Conservation (phyloP, 2,888 invertebrate species). For the Tenodera sinensis region DNA sequence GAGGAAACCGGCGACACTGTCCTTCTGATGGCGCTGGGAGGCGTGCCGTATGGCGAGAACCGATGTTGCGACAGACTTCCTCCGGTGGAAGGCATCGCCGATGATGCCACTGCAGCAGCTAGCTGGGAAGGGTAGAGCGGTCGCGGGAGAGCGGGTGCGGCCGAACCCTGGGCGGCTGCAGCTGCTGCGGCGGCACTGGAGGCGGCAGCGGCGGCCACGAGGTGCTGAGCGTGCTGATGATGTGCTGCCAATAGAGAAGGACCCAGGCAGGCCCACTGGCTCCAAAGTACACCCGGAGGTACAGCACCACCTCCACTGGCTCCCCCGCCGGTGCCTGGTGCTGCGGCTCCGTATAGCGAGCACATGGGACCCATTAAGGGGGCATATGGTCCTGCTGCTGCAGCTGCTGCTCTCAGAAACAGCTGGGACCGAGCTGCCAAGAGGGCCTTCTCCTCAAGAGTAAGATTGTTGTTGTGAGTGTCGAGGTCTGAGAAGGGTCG, state of each 20-base stretch:
- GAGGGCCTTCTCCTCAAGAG: constrained; percentile 73
- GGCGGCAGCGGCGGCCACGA: constrained; percentile 49
- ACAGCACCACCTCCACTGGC: constrained; percentile 43
- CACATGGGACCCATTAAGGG: constrained; percentile 51
- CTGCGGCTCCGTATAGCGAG: constrained; percentile 42
- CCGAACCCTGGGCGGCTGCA: constrained; percentile 18
- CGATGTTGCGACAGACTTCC: constrained; percentile 42
- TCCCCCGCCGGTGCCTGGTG: constrained; percentile 35
- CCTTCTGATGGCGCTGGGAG: constrained; percentile 30
- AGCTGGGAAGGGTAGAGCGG: constrained; percentile 34
- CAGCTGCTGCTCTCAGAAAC: constrained; percentile 67
- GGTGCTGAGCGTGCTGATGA: constrained; percentile 57
- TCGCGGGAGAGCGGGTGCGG: constrained; percentile 33
- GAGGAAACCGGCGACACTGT: constrained; percentile 52
- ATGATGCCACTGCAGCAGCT: background rate
- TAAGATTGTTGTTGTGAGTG: constrained; percentile 48
- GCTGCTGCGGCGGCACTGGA: constrained; percentile 22
- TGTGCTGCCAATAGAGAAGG: constrained; percentile 57
- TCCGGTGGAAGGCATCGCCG: constrained; percentile 37
- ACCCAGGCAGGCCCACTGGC: constrained; percentile 67
- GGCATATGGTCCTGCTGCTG: constrained; percentile 57
- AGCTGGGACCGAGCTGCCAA: constrained; percentile 73
- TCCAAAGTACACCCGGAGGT: constrained; percentile 59
- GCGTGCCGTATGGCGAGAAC: constrained; percentile 45
- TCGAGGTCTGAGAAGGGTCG: constrained; percentile 72